A percentile compares a stretch with the other conserved stretches of the same genome.
Evolutionary conservation across 2,888 invertebrate genomes (phyloP).

Genomic region (Strigamia transsilvanica): DNA sequence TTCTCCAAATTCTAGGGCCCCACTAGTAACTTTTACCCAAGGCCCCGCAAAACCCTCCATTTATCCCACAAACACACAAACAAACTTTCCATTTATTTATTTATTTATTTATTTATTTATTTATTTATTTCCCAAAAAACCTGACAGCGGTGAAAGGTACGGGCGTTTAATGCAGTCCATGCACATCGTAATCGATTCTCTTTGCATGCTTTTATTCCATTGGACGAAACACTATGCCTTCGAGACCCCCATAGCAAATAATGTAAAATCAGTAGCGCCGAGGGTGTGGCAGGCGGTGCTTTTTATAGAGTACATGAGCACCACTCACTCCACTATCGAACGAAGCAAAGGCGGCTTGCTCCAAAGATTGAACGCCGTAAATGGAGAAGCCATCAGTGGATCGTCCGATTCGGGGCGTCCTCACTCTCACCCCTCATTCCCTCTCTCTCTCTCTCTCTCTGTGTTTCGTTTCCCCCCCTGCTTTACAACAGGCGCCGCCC

Average conservation of each 20-base stretch:
- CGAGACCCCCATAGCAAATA: slow-evolving; percentile 8
- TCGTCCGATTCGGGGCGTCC: neutral
- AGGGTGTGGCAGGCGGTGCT: slow-evolving; percentile 3
- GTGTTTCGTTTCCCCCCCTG: neutral
- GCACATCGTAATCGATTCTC: neutral
- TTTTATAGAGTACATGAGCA: neutral
- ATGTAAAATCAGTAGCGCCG: slow-evolving; percentile 8
- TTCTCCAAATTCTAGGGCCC: no score
- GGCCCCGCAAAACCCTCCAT: no score
- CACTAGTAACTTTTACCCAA: no score
- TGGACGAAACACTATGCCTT: neutral
- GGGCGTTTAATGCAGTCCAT: neutral
- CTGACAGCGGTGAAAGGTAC: neutral
- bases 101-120: no score
- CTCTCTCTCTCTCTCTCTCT: neutral
- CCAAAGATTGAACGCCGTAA: slow-evolving; percentile 46
- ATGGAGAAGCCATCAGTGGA: neutral
- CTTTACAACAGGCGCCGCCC: neutral
- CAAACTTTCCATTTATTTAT: no score
- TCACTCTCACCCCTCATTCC: neutral
- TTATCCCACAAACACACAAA: no score
- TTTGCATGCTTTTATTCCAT: neutral
- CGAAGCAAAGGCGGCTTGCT: neutral
- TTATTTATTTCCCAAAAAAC: no score
- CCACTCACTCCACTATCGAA: neutral